Percentiles rank a stretch among this genome's conserved stretches.
These are phyloP conservation scores for Lytechinus pictus DNA, from an alignment of 35 echinoderm and acorn worm species.

Conservation along the genomic window DNA sequence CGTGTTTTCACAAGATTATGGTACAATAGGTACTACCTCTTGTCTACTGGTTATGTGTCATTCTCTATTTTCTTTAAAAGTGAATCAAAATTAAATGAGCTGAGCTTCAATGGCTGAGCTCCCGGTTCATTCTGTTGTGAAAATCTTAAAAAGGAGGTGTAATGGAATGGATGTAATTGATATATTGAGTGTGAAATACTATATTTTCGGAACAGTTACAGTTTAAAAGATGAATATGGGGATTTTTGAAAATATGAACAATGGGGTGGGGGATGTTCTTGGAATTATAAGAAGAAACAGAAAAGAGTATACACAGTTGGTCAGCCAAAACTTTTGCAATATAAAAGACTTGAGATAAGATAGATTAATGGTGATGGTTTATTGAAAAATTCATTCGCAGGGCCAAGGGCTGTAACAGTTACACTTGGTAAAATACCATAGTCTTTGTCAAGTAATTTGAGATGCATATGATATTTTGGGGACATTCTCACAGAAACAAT, in stretches of 20 bases:
- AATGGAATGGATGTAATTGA: not conserved
- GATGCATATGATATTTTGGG: no score
- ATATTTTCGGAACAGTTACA: not conserved
- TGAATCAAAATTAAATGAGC: not conserved
- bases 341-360: not conserved
- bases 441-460: no score
- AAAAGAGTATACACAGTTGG: not conserved
- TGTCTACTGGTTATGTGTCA: not conserved
- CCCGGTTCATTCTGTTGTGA: not conserved
- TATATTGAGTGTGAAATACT: not conserved
- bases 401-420: no score
- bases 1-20: not conserved
- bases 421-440: no score
- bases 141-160: not conserved
- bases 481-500: not conserved
- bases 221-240: not conserved
- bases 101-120: not conserved
- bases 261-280: not conserved
- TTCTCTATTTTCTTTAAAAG: not conserved
- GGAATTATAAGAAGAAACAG: not conserved
- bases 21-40: not conserved
- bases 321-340: not conserved
- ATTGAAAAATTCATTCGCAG: no score
- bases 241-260: not conserved
- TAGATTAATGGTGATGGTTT: no score